Base-by-base conservation (phyloP, 2,797 vertebrate genomes). In the Masticophis lateralis region DNA sequence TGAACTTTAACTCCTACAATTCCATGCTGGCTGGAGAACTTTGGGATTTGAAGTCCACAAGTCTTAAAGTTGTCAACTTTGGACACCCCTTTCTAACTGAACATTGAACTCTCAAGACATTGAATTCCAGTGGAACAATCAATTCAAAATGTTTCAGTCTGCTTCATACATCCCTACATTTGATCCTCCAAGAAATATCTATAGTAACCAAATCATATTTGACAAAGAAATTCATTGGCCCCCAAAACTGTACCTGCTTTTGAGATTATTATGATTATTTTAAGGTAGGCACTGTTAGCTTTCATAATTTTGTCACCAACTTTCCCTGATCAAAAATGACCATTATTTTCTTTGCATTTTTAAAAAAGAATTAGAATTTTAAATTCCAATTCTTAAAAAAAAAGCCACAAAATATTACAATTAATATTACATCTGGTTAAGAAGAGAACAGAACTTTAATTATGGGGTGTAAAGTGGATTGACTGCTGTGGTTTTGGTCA, bases 361-460 rank as follows among this genome's bases (percentile, higher is more conserved):
- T 9, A 0, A 18, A 32, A 32, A 32, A 69, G 14, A 69, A 37
- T 7, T 94, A 86, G 22, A 86, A 95, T 91, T 94, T 93, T 86
- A 92, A 97, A 96, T 95, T 94, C 95, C 95, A 93, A 94, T 27
- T 94, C 93, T 94, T 63, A 90, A 96, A 13, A 22, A 60, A 66
- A 66, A 66, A 66, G 61, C 61, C 79, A 91, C 91, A 89, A 94
- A 95, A 95, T 88, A 95, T 88, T 93, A 94, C 93, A 94, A 92
- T 94, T 92, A 95, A 95, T n/a, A 55, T 57, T 95, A 93, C 74
- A 89, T 96, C 94, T 93, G 94, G 20, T 96, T 95, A 96, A 83
- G 93, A 86, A 90, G 88, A 96, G 27, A 94, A 94, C 93, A 95
- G 93, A 95, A 96, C 96, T 96, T 97, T 96, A 97, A 97, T 98